Conservation (phyloP, 2,113 vertebrate species). For the Labrus mixtus region DNA sequence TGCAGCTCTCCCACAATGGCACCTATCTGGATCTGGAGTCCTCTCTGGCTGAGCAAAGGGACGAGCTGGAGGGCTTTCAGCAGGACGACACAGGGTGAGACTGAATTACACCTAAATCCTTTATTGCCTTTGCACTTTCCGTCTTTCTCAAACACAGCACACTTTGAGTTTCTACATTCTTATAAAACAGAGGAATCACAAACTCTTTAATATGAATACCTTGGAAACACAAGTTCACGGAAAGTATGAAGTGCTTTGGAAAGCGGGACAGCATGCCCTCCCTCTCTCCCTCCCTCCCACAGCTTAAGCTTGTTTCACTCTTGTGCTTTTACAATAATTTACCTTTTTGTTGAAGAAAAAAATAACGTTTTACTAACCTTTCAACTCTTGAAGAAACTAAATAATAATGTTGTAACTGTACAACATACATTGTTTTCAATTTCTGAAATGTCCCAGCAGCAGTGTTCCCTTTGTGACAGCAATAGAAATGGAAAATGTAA, state of each 20-base stretch:
- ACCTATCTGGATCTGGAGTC: slow-evolving; percentile 97
- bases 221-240: slow-evolving; percentile 70
- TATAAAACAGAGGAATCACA: slow-evolving; percentile 63
- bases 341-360: slow-evolving; percentile 21
- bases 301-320: slow-evolving; percentile 23
- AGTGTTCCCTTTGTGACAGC: neutral
- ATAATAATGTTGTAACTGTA: neutral
- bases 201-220: slow-evolving; percentile 68
- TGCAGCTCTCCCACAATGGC: slow-evolving; percentile 95
- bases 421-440: neutral
- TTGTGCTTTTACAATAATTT: slow-evolving; percentile 36
- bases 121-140: neutral
- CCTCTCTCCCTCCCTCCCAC: slow-evolving; percentile 48
- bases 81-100: slow-evolving; percentile 91
- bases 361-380: slow-evolving; percentile 21
- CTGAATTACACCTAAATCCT: neutral
- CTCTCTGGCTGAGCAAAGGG: slow-evolving; percentile 92
- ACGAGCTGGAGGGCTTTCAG: slow-evolving; percentile 95
- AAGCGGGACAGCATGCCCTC: slow-evolving; percentile 66
- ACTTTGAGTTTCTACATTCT: slow-evolving; percentile 46
- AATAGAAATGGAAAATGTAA: slow-evolving; percentile 24
- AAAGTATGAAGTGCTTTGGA: slow-evolving; percentile 79
- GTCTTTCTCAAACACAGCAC: neutral
- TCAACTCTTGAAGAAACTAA: slow-evolving; percentile 1
- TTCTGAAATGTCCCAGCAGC: neutral